These are phyloP conservation scores for Ypsolopha sequella DNA, from an alignment of 2,888 invertebrate species.

Conservation along the genomic window DNA sequence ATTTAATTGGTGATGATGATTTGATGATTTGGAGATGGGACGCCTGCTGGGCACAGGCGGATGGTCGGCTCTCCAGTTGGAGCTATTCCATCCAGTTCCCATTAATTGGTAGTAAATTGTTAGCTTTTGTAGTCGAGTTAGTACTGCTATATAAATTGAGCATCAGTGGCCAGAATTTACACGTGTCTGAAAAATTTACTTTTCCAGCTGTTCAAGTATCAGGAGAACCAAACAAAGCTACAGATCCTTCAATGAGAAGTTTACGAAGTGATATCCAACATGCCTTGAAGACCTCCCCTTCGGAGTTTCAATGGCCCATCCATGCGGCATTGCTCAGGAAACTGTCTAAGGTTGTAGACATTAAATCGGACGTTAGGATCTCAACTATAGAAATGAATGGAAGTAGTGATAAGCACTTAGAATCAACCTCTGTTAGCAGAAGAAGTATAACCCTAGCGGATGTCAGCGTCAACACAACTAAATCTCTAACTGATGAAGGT, in stretches of 20 bases:
- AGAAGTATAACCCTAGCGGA: constrained; percentile 47
- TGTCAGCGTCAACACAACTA: constrained; percentile 54
- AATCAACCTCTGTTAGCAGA: constrained; percentile 18
- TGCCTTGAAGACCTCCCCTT: constrained; percentile 30
- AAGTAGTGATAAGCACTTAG: constrained; percentile 32
- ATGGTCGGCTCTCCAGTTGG: too few relatives aligned
- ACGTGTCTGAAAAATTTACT: too few relatives aligned
- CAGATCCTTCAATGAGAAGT: constrained; percentile 57
- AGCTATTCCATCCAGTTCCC: too few relatives aligned
- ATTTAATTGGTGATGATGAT: too few relatives aligned
- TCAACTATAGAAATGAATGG: constrained; percentile 48
- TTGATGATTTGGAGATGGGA: too few relatives aligned
- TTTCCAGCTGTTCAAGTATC: constrained; percentile 54
- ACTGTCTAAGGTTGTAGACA: constrained; percentile 56
- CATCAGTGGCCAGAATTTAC: too few relatives aligned
- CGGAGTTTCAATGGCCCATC: constrained; percentile 48
- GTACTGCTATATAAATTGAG: too few relatives aligned
- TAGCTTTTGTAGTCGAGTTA: too few relatives aligned
- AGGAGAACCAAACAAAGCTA: constrained; percentile 58
- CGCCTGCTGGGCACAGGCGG: too few relatives aligned
- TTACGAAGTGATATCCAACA: constrained; percentile 51
- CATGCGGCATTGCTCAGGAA: constrained; percentile 55
- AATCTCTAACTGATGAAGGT: constrained; percentile 42
- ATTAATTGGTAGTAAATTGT: too few relatives aligned
- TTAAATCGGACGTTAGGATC: constrained; percentile 44